These are phyloP conservation scores for Acromyrmex echinatior DNA, from an alignment of 1,140 invertebrate genomes.

Conservation along the genomic window DNA sequence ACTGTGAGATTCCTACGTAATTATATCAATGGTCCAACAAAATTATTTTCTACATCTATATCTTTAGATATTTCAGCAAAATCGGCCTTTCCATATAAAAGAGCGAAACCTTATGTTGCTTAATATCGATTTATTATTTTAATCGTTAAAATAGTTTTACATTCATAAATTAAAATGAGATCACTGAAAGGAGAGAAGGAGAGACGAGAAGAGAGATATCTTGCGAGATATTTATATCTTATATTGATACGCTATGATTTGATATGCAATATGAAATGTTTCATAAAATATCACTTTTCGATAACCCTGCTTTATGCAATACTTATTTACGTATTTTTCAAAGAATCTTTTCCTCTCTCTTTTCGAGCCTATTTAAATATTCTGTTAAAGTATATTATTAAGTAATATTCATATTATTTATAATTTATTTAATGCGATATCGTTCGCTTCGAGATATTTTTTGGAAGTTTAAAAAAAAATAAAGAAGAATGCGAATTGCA, in stretches of 20 bases:
- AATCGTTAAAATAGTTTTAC: neutral
- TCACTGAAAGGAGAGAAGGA: neutral
- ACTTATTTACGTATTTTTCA: neutral
- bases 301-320: slow-evolving; percentile 21
- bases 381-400: neutral
- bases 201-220: neutral
- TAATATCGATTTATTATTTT: neutral
- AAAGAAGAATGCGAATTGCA: neutral
- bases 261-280: neutral
- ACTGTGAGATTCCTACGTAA: too few species aligned
- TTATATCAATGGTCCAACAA: too few species aligned
- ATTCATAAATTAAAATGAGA: neutral
- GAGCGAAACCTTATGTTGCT: neutral
- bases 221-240: slow-evolving; percentile 15
- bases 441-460: neutral
- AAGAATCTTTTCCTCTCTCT: neutral
- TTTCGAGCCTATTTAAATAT: neutral
- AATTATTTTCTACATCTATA: too few species aligned
- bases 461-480: neutral
- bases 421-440: slow-evolving; percentile 1
- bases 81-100: neutral
- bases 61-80: too few species aligned
- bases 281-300: neutral
- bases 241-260: neutral
- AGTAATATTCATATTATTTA: neutral